A percentile compares a stretch with the other conserved stretches of the same genome.
phyloP scores from a whole-genome alignment of 1,140 invertebrate genomes.

The Fragariocoptes setiger region DNA sequence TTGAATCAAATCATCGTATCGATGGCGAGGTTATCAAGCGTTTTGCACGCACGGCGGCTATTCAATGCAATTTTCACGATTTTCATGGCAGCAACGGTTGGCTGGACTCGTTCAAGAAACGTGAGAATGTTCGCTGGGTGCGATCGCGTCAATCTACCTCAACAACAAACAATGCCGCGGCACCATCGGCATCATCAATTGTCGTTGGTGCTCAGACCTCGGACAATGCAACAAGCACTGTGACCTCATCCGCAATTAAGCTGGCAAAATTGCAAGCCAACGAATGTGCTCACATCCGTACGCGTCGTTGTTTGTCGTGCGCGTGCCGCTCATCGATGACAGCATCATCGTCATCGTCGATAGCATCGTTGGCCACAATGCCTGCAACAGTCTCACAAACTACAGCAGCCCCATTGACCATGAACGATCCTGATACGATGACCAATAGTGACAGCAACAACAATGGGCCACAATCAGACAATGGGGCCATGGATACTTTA shows the following conservation, averaged over 20 bases:
- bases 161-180: not conserved
- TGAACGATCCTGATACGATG: not conserved
- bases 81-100: not conserved
- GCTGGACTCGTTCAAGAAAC: not conserved
- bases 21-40: not conserved
- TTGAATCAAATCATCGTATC: not conserved
- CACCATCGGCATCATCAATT: not conserved
- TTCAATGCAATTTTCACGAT: not conserved
- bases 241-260: not conserved
- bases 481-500: too few relatives aligned
- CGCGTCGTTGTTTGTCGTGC: too few relatives aligned
- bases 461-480: not conserved
- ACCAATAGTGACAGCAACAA: not conserved
- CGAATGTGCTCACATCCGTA: not conserved
- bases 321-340: too few relatives aligned
- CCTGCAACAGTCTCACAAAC: not conserved
- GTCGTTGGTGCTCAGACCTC: not conserved
- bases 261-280: not conserved
- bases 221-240: not conserved
- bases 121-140: not conserved
- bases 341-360: too few relatives aligned
- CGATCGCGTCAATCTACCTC: not conserved
- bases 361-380: not conserved
- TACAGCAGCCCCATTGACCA: not conserved
- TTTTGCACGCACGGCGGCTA: not conserved